phyloP scores from a whole-genome alignment of 2,113 vertebrate species.

The Apistogramma diplotaenia region DNA sequence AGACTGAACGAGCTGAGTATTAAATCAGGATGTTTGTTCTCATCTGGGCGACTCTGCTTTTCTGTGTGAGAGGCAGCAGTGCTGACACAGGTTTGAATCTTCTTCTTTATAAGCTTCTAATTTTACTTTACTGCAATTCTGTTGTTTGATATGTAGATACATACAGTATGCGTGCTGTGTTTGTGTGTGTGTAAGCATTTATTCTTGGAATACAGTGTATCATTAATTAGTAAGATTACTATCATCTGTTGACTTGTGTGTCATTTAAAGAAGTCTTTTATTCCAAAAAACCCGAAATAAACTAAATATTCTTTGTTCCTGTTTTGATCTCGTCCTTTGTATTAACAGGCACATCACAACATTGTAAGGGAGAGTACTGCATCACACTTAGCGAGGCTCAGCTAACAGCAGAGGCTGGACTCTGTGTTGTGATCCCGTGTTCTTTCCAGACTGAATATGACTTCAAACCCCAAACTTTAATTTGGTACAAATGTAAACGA shows the following conservation, averaged over 20 bases:
- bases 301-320: neutral
- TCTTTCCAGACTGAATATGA: fast-evolving
- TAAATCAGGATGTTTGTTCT: constrained; percentile 42
- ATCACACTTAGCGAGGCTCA: neutral
- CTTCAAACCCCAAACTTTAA: neutral
- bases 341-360: neutral
- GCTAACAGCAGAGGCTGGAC: constrained; percentile 46
- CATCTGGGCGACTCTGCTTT: constrained; percentile 14
- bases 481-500: constrained; percentile 53
- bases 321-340: neutral
- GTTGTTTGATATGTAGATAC: too few relatives aligned
- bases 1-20: fast-evolving
- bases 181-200: neutral
- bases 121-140: neutral
- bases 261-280: neutral
- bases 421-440: constrained; percentile 54
- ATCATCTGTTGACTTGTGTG: neutral
- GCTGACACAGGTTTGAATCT: constrained; percentile 24
- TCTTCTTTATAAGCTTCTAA: neutral
- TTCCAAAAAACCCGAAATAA: too few relatives aligned
- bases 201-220: neutral
- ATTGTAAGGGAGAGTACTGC: fast-evolving
- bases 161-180: fast-evolving
- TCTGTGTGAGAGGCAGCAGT: neutral
- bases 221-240: neutral